phyloP scores from a whole-genome alignment of 1,140 invertebrate genomes.

The Pseudoatta argentina region DNA sequence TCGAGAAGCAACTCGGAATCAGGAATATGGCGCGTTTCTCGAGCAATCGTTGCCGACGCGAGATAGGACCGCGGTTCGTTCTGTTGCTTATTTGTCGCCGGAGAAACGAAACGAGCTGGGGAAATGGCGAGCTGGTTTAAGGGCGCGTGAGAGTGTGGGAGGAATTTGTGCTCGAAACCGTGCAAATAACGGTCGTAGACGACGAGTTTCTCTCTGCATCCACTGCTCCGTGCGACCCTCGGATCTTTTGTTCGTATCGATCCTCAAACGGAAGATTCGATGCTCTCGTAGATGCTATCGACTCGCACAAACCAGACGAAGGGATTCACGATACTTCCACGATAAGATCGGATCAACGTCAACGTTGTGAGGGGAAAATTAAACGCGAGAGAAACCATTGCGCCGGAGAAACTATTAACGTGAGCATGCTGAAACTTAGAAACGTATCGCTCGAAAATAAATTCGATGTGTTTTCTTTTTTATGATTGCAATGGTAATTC shows the following conservation, averaged over 20 bases:
- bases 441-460: background rate
- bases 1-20: conserved; percentile 60
- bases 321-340: conserved; percentile 31
- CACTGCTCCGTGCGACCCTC: conserved; percentile 37
- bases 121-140: conserved; percentile 66
- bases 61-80: conserved; percentile 73
- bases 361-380: conserved; percentile 28
- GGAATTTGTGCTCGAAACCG: conserved; percentile 68
- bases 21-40: conserved; percentile 71
- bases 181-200: conserved; percentile 74
- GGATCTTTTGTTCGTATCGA: conserved; percentile 46
- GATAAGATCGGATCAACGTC: conserved; percentile 40
- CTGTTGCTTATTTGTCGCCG: conserved; percentile 76
- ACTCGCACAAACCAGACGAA: conserved; percentile 30
- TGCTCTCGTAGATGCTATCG: conserved; percentile 71
- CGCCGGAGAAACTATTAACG: background rate
- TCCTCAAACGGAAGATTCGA: conserved; percentile 64
- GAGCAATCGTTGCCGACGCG: conserved; percentile 64
- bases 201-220: conserved; percentile 50
- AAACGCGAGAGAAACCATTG: conserved; percentile 1
- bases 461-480: background rate
- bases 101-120: conserved; percentile 75
- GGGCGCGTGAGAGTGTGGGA: conserved; percentile 25
- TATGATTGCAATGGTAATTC: background rate
- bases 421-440: background rate